These are phyloP conservation scores for Oligia latruncula DNA, from an alignment of 2,888 invertebrate genomes.

Conservation along the genomic window DNA sequence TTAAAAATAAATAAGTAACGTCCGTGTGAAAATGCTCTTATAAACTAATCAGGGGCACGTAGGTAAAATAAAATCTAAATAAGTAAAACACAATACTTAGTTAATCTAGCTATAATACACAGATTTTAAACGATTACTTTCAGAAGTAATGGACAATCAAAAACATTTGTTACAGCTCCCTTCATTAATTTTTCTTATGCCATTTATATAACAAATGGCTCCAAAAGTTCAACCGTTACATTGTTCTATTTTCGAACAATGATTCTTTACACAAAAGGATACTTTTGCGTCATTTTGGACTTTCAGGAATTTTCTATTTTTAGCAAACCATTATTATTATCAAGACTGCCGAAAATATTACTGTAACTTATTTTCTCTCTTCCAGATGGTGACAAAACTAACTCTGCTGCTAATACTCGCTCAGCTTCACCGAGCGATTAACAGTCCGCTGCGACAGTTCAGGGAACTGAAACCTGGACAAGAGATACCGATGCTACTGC, in stretches of 20 bases:
- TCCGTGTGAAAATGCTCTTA: constrained; percentile 3
- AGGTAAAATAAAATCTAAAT: not conserved
- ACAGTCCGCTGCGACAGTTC: constrained; percentile 66
- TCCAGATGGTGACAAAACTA: constrained; percentile 76
- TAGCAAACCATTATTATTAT: not conserved
- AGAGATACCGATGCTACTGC: constrained; percentile 53
- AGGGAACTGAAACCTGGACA: constrained; percentile 52
- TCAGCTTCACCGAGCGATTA: constrained; percentile 66
- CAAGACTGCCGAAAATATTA: not conserved
- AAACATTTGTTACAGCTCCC: constrained; percentile 10
- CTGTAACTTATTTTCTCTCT: not conserved
- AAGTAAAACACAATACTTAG: not conserved
- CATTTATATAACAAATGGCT: not conserved
- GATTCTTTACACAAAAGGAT: constrained; percentile 29
- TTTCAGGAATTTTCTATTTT: not conserved
- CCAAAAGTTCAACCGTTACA: constrained; percentile 22
- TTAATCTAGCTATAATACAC: not conserved
- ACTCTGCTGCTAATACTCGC: constrained; percentile 66
- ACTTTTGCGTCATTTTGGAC: constrained; percentile 4
- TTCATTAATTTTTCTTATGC: constrained; percentile 21
- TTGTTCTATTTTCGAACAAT: constrained; percentile 30
- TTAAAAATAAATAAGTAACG: not conserved
- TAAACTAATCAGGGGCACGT: not conserved
- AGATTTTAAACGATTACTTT: not conserved
- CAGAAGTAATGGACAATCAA: constrained; percentile 5